phyloP scores from a whole-genome alignment of 2,888 invertebrate species.

The Andrena bucephala region DNA sequence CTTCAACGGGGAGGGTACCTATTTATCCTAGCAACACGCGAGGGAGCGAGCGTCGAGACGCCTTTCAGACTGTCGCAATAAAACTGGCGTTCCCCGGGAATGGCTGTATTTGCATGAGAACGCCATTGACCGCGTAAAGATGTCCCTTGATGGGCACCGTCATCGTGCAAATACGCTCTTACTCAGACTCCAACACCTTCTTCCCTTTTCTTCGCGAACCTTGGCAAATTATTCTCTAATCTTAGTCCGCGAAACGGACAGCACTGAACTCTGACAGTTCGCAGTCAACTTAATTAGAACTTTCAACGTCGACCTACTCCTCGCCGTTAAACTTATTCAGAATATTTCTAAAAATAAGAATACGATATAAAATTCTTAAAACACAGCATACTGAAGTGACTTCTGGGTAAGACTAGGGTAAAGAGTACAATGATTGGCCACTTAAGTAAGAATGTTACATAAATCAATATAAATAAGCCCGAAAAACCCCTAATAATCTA shows the following conservation, averaged over 20 bases:
- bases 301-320: not conserved
- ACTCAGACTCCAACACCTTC: not conserved
- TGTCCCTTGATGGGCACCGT: conserved; percentile 6
- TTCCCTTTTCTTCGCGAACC: no score
- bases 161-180: conserved; percentile 21
- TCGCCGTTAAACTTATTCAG: not conserved
- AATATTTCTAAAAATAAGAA: no score
- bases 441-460: no score
- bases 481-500: no score
- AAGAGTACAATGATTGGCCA: no score
- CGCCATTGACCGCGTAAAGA: conserved; percentile 24
- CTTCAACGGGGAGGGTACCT: no score
- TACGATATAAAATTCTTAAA: no score
- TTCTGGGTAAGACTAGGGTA: no score
- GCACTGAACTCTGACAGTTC: not conserved
- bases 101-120: conserved; percentile 41
- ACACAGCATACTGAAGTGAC: no score
- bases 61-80: conserved; percentile 60
- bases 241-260: not conserved
- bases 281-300: not conserved
- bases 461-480: no score
- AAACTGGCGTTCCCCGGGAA: conserved; percentile 40
- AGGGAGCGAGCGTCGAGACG: conserved; percentile 59
- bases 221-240: not conserved
- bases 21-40: conserved; percentile 3